Percentiles rank a stretch among this genome's conserved stretches.
These are phyloP conservation scores for Serinus canaria DNA, from an alignment of 2,113 vertebrate genomes.

Conservation along the genomic window DNA sequence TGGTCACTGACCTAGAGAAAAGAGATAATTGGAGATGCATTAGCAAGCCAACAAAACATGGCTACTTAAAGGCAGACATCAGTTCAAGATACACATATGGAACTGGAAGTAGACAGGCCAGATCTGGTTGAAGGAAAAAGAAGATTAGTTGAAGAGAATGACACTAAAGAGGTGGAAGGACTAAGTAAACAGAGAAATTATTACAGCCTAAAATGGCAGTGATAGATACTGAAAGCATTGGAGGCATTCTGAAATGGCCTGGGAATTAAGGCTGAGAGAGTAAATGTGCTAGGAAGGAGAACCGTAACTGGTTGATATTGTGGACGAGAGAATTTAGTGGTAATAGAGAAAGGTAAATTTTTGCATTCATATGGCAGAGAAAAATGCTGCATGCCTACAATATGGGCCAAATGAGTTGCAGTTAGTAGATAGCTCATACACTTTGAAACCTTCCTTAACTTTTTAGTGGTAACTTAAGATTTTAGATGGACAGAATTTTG, in stretches of 20 bases:
- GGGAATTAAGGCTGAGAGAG: not conserved
- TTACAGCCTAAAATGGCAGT: not conserved
- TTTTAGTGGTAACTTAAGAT: not conserved
- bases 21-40: not conserved
- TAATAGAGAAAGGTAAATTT: not conserved
- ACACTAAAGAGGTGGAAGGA: not conserved
- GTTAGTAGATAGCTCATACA: not conserved
- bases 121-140: not conserved
- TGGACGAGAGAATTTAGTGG: fast-evolving
- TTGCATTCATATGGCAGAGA: not conserved
- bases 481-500: not conserved
- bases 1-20: not conserved
- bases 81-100: not conserved
- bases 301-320: not conserved
- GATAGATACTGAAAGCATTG: not conserved
- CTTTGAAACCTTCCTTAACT: not conserved
- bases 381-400: not conserved
- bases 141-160: not conserved
- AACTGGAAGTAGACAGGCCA: not conserved
- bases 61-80: not conserved
- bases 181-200: not conserved
- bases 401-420: not conserved
- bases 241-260: not conserved
- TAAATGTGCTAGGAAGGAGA: not conserved
- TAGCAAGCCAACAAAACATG: not conserved